phyloP scores from a whole-genome alignment of 2,797 vertebrate genomes.

The Spea hammondii region DNA sequence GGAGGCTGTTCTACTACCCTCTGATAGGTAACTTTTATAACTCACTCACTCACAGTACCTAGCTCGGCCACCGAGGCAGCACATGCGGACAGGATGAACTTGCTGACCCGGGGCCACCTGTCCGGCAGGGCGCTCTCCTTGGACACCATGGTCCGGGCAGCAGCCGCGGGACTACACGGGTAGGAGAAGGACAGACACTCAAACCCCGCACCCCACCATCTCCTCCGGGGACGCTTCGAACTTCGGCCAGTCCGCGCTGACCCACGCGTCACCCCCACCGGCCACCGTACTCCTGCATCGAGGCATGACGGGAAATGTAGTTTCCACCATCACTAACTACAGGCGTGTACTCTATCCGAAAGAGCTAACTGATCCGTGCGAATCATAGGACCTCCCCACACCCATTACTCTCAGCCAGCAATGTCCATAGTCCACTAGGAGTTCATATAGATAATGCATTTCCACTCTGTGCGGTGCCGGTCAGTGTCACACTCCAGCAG shows the following conservation, averaged over 20 bases:
- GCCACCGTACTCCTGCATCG: neutral
- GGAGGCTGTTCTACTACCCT: neutral
- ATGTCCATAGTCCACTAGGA: too few relatives aligned
- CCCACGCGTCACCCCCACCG: neutral
- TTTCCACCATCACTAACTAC: neutral
- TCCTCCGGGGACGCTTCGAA: neutral
- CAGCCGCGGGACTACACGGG: neutral
- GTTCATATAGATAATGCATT: too few relatives aligned
- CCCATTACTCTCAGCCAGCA: too few relatives aligned
- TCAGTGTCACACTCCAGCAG: too few relatives aligned
- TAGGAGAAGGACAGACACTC: neutral
- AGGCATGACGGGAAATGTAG: constrained; percentile 16
- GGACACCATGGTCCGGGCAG: constrained; percentile 60
- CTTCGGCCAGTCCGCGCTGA: too few relatives aligned
- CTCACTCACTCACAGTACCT: constrained; percentile 63
- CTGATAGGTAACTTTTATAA: too few relatives aligned
- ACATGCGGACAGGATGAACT: constrained; percentile 76
- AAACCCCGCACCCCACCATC: neutral
- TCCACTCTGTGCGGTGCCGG: too few relatives aligned
- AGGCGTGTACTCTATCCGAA: too few relatives aligned
- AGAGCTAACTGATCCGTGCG: too few relatives aligned
- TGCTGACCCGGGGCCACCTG: constrained; percentile 72
- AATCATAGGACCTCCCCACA: neutral
- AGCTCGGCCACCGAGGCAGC: constrained; percentile 78
- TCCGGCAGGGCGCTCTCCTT: constrained; percentile 60